Evolutionary conservation across 2,113 vertebrate species (phyloP).

Genomic region (Salvator merianae): DNA sequence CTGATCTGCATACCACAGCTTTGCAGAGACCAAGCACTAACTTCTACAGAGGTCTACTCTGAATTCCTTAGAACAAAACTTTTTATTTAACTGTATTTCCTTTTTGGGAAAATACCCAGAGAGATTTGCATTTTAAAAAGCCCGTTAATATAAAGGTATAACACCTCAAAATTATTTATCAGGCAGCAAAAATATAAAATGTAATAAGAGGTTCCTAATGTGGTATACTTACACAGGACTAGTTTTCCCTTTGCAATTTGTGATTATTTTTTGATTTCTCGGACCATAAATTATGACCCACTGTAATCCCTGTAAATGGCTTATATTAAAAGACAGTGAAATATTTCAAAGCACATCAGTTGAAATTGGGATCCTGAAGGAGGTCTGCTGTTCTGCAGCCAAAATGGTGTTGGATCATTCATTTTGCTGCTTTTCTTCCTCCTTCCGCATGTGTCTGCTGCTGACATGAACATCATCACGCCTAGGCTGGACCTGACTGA

Average conservation of each 20-base stretch:
- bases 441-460: slow-evolving; percentile 68
- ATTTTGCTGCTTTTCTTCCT: slow-evolving; percentile 35
- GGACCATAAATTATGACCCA: background rate
- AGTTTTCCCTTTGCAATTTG: background rate
- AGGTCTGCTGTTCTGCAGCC: background rate
- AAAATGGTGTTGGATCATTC: slow-evolving; percentile 10
- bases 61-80: background rate
- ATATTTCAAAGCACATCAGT: background rate
- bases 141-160: too few relatives aligned
- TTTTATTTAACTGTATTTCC: too few relatives aligned
- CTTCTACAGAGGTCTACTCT: background rate
- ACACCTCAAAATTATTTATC: too few relatives aligned
- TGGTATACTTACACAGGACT: too few relatives aligned
- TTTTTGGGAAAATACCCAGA: too few relatives aligned
- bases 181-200: too few relatives aligned
- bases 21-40: background rate
- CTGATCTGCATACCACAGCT: background rate
- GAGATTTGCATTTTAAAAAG: too few relatives aligned
- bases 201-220: too few relatives aligned
- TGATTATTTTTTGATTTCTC: background rate
- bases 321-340: slow-evolving; percentile 31
- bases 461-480: slow-evolving; percentile 76
- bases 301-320: background rate
- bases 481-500: slow-evolving; percentile 82
- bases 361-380: background rate